A percentile compares a stretch with the other conserved stretches of the same genome.
phyloP scores from a whole-genome alignment of 92 coral and sea anemone species.

The Ricordea florida region DNA sequence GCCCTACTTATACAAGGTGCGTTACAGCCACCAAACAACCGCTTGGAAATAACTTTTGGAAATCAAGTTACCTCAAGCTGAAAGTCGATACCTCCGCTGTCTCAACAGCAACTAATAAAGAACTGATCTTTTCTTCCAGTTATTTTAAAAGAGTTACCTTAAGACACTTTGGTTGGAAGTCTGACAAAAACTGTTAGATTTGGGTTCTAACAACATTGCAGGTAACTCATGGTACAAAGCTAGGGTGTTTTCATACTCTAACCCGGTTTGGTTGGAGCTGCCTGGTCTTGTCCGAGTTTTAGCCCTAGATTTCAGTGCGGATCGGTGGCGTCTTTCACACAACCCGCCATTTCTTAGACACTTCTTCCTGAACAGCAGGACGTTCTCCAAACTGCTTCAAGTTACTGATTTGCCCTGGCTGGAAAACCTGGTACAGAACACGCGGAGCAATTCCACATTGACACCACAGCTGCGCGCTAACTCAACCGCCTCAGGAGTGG shows the following conservation, averaged over 20 bases:
- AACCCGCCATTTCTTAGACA: constrained; percentile 36
- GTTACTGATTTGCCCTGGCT: constrained; percentile 57
- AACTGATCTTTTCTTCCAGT: too few species aligned
- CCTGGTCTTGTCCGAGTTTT: neutral
- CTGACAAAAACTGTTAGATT: too few species aligned
- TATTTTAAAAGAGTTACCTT: too few species aligned
- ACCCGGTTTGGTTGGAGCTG: constrained; percentile 20
- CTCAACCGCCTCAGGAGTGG: constrained; percentile 93
- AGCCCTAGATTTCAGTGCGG: constrained; percentile 12
- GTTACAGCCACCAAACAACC: too few species aligned
- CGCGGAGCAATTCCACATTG: constrained; percentile 88
- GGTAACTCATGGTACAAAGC: too few species aligned
- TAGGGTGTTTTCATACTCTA: neutral
- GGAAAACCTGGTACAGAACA: constrained; percentile 81
- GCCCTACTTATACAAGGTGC: too few species aligned
- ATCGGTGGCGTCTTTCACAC: neutral
- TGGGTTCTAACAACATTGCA: too few species aligned
- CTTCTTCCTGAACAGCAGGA: constrained; percentile 33
- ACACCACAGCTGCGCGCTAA: constrained; percentile 89
- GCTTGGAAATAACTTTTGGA: too few species aligned
- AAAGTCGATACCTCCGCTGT: too few species aligned
- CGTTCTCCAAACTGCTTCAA: constrained; percentile 31
- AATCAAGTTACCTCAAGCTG: too few species aligned
- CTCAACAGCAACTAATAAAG: neutral
- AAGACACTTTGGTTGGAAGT: too few species aligned